phyloP scores from a whole-genome alignment of 2,888 invertebrate genomes.

The Lochmaea crataegi region DNA sequence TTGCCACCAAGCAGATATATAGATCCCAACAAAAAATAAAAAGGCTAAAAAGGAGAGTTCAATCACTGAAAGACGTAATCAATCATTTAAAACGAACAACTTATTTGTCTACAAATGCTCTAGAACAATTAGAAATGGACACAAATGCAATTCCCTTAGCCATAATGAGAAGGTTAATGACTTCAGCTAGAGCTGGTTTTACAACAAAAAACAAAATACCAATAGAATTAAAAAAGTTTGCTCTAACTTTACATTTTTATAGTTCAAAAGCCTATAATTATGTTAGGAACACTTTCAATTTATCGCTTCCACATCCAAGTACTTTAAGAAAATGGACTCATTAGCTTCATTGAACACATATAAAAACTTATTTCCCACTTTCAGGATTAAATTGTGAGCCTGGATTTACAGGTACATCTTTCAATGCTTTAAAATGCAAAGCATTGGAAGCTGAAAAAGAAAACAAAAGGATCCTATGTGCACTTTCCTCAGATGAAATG shows the following conservation, averaged over 20 bases:
- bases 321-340: not conserved
- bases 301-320: constrained; percentile 1
- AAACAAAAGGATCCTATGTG: not conserved
- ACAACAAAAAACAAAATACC: not conserved
- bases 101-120: not conserved
- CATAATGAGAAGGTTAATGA: not conserved
- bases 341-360: not conserved
- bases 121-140: not conserved
- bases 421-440: constrained; percentile 2
- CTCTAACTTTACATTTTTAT: not conserved
- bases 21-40: not conserved
- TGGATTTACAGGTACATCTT: not conserved
- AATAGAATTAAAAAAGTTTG: not conserved
- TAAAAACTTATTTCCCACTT: not conserved
- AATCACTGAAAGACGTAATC: not conserved
- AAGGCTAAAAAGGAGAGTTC: not conserved
- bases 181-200: not conserved
- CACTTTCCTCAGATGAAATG: not conserved
- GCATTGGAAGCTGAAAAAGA: not conserved
- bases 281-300: not conserved
- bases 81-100: not conserved
- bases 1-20: not conserved
- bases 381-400: constrained; percentile 4
- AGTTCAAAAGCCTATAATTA: not conserved
- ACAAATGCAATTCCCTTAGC: not conserved